Conservation (phyloP, 2,113 vertebrate species). For the Anhinga anhinga region DNA sequence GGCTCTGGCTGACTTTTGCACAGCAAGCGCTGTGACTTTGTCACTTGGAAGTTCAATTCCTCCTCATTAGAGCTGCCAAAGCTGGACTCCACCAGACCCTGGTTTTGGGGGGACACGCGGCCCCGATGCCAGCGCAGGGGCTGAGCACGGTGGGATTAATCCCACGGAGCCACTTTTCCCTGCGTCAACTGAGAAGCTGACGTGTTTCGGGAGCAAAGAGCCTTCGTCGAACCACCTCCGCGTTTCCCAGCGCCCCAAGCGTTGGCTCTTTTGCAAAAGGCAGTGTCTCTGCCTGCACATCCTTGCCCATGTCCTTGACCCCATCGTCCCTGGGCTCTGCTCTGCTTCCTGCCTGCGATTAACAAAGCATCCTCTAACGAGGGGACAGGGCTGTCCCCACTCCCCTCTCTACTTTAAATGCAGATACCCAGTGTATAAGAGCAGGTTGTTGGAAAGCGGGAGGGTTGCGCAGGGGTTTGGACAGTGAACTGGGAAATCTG, state of each 20-base stretch:
- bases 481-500: background rate
- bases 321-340: background rate
- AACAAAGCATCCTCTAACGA: background rate
- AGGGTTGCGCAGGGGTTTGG: background rate
- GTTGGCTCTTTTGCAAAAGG: background rate
- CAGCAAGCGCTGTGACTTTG: background rate
- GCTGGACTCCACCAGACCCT: background rate
- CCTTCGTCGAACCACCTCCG: background rate
- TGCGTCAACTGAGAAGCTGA: background rate
- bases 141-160: background rate
- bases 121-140: rapidly evolving
- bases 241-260: background rate
- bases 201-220: background rate
- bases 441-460: background rate
- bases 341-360: background rate
- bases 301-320: background rate
- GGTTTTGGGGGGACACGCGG: background rate
- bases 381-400: background rate
- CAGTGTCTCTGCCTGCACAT: background rate
- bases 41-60: background rate
- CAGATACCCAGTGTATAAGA: background rate
- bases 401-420: background rate
- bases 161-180: background rate
- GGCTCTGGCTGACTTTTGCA: background rate
- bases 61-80: background rate